Percentiles rank a stretch among this genome's conserved stretches.
These are phyloP conservation scores for Geotrupes spiniger DNA, from an alignment of 2,888 invertebrate species.

Conservation along the genomic window DNA sequence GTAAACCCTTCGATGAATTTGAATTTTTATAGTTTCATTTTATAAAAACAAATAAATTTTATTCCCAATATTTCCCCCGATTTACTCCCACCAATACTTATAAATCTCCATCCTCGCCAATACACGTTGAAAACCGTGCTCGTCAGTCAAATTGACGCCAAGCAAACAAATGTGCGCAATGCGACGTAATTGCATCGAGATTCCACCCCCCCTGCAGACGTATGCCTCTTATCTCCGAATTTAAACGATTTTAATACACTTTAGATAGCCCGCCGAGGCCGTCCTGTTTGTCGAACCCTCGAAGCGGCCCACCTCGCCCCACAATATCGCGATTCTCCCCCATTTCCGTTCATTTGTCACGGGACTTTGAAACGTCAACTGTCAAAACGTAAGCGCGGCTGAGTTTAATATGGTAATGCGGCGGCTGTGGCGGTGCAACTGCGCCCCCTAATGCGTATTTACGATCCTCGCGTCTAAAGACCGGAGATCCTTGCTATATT, in stretches of 20 bases:
- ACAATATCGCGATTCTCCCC: slow-evolving; percentile 23
- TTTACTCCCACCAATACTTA: too few relatives aligned
- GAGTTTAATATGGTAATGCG: slow-evolving; percentile 38
- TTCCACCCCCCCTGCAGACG: too few relatives aligned
- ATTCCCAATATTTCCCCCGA: too few relatives aligned
- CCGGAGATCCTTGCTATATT: slow-evolving; percentile 29
- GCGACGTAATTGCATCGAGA: too few relatives aligned
- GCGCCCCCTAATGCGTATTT: slow-evolving; percentile 39
- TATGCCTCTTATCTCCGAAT: background rate
- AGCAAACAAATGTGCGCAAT: too few relatives aligned
- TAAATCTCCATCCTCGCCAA: too few relatives aligned
- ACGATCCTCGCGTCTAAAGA: slow-evolving; percentile 36
- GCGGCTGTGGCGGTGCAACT: slow-evolving; percentile 26
- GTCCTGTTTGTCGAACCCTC: slow-evolving; percentile 28
- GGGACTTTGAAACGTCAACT: slow-evolving; percentile 21
- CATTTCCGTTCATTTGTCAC: slow-evolving; percentile 26
- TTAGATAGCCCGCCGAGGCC: background rate
- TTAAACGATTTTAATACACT: slow-evolving; percentile 5
- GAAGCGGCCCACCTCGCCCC: slow-evolving; percentile 26
- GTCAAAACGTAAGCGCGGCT: slow-evolving; percentile 32
- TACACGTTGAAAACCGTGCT: too few relatives aligned
- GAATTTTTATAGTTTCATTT: too few relatives aligned
- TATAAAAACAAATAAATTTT: too few relatives aligned
- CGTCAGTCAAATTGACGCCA: too few relatives aligned
- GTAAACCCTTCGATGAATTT: too few relatives aligned